phyloP scores from a whole-genome alignment of 2,888 invertebrate genomes.

The Ariolimax columbianus region DNA sequence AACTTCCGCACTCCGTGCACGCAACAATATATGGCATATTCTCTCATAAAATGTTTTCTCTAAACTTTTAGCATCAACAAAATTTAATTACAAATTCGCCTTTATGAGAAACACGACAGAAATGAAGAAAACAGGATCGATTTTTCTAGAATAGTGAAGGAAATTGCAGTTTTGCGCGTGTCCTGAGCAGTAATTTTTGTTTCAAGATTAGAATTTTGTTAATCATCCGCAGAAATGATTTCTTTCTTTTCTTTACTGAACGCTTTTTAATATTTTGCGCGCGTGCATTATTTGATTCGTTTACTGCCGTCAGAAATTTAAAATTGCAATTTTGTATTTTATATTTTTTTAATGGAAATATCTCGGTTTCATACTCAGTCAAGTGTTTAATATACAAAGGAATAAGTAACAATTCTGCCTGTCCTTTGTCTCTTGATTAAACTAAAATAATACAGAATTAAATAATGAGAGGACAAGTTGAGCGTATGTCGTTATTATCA shows the following conservation, averaged over 20 bases:
- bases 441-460: too few species aligned
- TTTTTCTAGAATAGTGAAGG: conserved; percentile 47
- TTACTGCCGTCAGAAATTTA: background rate
- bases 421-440: too few species aligned
- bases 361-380: background rate
- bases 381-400: background rate
- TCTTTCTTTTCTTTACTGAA: background rate
- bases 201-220: conserved; percentile 42
- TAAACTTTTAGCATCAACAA: conserved; percentile 45
- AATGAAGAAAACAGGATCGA: conserved; percentile 36
- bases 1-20: background rate
- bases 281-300: conserved; percentile 38
- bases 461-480: too few species aligned
- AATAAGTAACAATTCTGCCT: too few species aligned
- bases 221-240: conserved; percentile 21
- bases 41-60: conserved; percentile 39
- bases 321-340: conserved; percentile 29
- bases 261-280: conserved; percentile 19
- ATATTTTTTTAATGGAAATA: background rate
- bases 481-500: too few species aligned
- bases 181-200: conserved; percentile 44
- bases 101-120: conserved; percentile 32
- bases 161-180: conserved; percentile 51
- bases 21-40: conserved; percentile 42
- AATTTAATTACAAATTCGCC: conserved; percentile 45